Evolutionary conservation across 2,113 vertebrate genomes (phyloP).

Genomic region (Blennius ocellaris): DNA sequence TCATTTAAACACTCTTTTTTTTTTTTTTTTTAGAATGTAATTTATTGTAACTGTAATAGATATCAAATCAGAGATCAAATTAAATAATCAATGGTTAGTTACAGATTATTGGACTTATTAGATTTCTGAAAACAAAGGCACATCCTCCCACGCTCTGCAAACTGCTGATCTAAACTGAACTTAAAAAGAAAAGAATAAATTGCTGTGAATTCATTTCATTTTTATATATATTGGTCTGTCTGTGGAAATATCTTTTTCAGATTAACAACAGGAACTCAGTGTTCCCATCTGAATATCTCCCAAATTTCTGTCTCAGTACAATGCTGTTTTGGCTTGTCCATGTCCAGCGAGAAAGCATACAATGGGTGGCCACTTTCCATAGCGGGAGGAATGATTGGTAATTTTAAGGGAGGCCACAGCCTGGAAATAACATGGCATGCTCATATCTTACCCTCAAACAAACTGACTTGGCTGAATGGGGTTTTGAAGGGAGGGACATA

Average conservation of each 20-base stretch:
- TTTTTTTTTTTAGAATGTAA: no score
- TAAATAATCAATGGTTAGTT: no score
- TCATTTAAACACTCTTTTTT: no score
- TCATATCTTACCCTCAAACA: constrained; percentile 56
- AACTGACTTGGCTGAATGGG: constrained; percentile 36
- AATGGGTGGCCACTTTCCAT: constrained; percentile 50
- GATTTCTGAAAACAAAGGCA: no score
- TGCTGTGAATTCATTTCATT: constrained; percentile 18
- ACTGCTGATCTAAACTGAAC: constrained; percentile 28
- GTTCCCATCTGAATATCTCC: constrained; percentile 28
- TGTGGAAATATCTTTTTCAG: constrained; percentile 13
- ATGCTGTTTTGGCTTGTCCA: constrained; percentile 10
- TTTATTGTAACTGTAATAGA: no score
- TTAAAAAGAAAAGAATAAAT: constrained; percentile 11
- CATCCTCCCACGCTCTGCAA: not conserved
- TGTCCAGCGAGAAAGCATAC: constrained; percentile 34
- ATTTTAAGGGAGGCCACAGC: constrained; percentile 41
- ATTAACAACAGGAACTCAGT: not conserved
- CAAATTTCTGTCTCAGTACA: constrained; percentile 33
- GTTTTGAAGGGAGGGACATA: constrained; percentile 29
- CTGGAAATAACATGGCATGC: constrained; percentile 65
- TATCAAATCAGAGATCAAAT: no score
- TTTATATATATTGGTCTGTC: not conserved
- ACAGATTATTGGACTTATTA: no score
- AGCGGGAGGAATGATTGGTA: constrained; percentile 46